A percentile compares a stretch with the other conserved stretches of the same genome.
Conservation (phyloP, 1,140 invertebrate species). For the Camponotus floridanus region DNA sequence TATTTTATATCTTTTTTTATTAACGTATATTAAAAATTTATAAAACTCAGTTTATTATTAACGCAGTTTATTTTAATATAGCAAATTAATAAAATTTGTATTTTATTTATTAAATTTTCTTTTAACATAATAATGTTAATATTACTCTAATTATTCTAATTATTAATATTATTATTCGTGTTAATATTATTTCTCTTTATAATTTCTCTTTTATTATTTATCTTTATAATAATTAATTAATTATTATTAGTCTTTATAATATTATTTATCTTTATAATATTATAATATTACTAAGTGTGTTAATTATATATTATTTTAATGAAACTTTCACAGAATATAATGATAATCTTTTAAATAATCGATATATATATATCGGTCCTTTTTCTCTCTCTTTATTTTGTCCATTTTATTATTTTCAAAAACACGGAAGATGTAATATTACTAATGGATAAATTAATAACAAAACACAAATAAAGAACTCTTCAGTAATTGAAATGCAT, state of each 20-base stretch:
- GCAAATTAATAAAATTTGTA: background rate
- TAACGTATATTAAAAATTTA: too few species aligned
- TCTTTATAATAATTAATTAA: too few species aligned
- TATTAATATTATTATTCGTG: too few species aligned
- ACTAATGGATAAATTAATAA: constrained; percentile 55
- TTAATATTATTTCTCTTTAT: too few species aligned
- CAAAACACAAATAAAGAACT: constrained; percentile 21
- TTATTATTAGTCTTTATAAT: too few species aligned
- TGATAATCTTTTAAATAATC: constrained; percentile 12
- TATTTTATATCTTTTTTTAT: too few species aligned
- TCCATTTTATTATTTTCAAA: constrained; percentile 36
- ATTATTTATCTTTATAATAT: too few species aligned
- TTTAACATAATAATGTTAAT: background rate
- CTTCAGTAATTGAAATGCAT: constrained; percentile 40
- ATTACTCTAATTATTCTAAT: background rate
- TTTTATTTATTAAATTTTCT: background rate
- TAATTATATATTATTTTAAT: background rate
- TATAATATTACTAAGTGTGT: too few species aligned
- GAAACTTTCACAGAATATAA: background rate
- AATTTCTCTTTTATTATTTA: too few species aligned
- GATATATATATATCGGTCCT: background rate
- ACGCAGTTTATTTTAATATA: too few species aligned
- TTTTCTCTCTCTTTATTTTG: background rate
- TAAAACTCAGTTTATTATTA: too few species aligned
- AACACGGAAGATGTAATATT: constrained; percentile 50